phyloP scores from a whole-genome alignment of 1,140 invertebrate genomes.

The Ceratina japonica region DNA sequence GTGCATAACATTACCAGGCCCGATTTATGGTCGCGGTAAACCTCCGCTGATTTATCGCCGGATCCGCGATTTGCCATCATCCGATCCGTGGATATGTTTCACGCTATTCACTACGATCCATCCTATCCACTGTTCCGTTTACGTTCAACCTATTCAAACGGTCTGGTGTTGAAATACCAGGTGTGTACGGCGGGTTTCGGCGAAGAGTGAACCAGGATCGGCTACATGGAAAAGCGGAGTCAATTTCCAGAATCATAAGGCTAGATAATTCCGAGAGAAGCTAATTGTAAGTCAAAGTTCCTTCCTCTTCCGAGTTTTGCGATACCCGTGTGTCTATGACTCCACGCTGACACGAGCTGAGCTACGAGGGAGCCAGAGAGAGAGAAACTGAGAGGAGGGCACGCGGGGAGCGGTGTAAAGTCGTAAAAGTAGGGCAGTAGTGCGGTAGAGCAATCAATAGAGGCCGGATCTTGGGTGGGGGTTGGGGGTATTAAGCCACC shows the following conservation, averaged over 20 bases:
- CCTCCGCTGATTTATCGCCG: conserved; percentile 23
- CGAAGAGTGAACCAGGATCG: too few species aligned
- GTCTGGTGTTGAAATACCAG: too few species aligned
- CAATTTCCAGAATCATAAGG: neutral
- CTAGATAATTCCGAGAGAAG: neutral
- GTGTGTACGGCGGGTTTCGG: too few species aligned
- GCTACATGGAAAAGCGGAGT: too few species aligned
- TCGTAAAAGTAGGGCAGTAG: conserved; percentile 79
- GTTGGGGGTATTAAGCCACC: conserved; percentile 40
- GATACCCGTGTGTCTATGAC: conserved; percentile 52
- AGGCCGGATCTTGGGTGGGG: conserved; percentile 71
- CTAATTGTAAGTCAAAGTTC: neutral
- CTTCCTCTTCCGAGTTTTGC: conserved; percentile 18
- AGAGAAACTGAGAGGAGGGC: conserved; percentile 29
- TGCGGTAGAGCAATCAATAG: conserved; percentile 79
- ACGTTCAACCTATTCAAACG: too few species aligned
- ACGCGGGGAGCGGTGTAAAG: conserved; percentile 54
- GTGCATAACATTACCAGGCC: conserved; percentile 39
- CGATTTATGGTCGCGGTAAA: conserved; percentile 39
- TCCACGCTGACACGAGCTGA: conserved; percentile 29
- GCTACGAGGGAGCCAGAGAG: conserved; percentile 9
- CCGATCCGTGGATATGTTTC: neutral
- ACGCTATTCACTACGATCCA: neutral
- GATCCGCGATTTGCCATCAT: conserved; percentile 36
- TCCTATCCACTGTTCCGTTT: neutral